A percentile compares a stretch with the other conserved stretches of the same genome.
Evolutionary conservation across 2,113 vertebrate species (phyloP).

Genomic region (Manacus vitellinus): DNA sequence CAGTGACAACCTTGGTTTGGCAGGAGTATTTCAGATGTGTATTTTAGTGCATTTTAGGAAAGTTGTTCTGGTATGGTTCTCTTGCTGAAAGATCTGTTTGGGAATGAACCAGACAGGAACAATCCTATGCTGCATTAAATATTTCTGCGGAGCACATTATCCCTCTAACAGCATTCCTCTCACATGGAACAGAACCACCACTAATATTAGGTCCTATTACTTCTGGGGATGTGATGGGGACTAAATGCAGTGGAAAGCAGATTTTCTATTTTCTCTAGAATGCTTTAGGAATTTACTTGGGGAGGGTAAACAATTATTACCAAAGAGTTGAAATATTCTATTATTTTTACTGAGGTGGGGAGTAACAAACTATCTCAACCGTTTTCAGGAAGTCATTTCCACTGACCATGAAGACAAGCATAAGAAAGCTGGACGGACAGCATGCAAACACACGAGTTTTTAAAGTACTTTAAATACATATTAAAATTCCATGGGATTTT

Average conservation of each 20-base stretch:
- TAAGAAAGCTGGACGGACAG: neutral
- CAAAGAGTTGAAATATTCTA: neutral
- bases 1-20: neutral
- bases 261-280: neutral
- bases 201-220: neutral
- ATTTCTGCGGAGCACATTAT: neutral
- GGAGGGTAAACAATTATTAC: neutral
- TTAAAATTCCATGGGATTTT: neutral
- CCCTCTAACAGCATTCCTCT: neutral
- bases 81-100: neutral
- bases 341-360: neutral
- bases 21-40: fast-evolving
- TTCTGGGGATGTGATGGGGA: neutral
- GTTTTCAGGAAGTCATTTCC: neutral
- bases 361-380: neutral
- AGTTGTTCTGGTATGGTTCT: neutral
- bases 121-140: neutral
- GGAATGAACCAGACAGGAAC: neutral
- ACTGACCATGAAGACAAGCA: neutral
- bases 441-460: neutral
- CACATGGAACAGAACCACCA: neutral
- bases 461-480: neutral
- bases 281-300: neutral
- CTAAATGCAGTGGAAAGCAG: neutral
- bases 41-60: neutral